Evolutionary conservation across 1,140 invertebrate species (phyloP).

Genomic region (Lepidurus apus): DNA sequence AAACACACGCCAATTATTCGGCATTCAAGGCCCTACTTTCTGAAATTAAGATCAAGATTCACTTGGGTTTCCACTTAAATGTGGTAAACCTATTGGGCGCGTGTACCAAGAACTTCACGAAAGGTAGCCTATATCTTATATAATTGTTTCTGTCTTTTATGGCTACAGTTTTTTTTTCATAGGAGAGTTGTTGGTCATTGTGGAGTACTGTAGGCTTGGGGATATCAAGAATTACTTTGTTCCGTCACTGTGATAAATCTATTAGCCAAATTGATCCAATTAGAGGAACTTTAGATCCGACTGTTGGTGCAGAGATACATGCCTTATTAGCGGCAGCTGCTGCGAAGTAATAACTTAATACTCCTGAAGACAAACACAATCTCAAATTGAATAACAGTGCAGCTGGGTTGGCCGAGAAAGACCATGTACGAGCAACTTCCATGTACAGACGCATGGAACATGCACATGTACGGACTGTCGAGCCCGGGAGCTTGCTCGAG

Average conservation of each 20-base stretch:
- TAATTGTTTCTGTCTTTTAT: not conserved
- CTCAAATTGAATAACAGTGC: too few species aligned
- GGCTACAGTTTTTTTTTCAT: constrained; percentile 40
- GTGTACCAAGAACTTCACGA: constrained; percentile 49
- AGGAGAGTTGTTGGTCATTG: constrained; percentile 83
- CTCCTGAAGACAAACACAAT: not conserved
- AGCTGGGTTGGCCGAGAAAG: too few species aligned
- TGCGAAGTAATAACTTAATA: not conserved
- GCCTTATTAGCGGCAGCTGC: not conserved
- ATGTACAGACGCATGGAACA: too few species aligned
- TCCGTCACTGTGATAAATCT: constrained; percentile 66
- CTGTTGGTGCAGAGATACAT: not conserved
- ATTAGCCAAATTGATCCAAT: constrained; percentile 63
- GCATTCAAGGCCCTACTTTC: constrained; percentile 47
- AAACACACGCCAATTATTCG: constrained; percentile 46
- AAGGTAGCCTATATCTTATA: constrained; percentile 44
- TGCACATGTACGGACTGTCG: too few species aligned
- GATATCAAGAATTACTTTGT: constrained; percentile 82
- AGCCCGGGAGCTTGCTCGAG: too few species aligned
- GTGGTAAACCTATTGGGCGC: constrained; percentile 77
- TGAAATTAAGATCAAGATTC: constrained; percentile 53
- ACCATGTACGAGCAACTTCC: too few species aligned
- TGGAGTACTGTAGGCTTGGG: constrained; percentile 88
- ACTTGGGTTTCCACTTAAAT: constrained; percentile 66
- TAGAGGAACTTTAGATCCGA: not conserved